Evolutionary conservation across 1,140 invertebrate genomes (phyloP).

Genomic region (Aradophagus sp.): DNA sequence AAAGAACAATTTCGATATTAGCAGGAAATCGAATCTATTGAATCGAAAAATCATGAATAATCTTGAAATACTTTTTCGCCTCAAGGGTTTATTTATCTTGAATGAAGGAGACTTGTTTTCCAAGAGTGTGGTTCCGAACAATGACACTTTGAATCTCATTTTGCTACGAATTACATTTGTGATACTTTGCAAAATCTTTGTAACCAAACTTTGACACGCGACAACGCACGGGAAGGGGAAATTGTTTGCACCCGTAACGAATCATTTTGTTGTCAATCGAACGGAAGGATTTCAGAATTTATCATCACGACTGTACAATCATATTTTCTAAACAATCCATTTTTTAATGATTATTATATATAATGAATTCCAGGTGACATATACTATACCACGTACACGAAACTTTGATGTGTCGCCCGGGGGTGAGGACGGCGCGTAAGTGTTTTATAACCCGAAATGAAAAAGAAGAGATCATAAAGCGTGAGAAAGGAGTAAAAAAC

Average conservation of each 20-base stretch:
- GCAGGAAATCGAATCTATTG: no score
- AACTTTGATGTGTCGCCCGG: no score
- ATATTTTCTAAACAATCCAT: constrained; percentile 37
- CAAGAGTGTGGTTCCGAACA: constrained; percentile 3
- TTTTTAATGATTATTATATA: constrained; percentile 35
- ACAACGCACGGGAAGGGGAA: constrained; percentile 15
- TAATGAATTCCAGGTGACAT: constrained; percentile 22
- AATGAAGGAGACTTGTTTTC: no score
- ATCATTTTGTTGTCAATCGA: constrained; percentile 19
- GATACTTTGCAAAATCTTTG: constrained; percentile 55
- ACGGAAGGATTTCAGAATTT: constrained; percentile 16
- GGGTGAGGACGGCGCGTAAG: no score
- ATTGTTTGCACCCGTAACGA: constrained; percentile 36
- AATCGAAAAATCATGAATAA: no score
- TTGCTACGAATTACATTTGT: constrained; percentile 56
- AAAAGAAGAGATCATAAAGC: no score
- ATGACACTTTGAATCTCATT: constrained; percentile 47
- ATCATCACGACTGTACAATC: constrained; percentile 53
- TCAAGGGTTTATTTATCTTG: no score
- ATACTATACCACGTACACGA: constrained; percentile 17
- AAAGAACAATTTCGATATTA: no score
- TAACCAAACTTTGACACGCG: constrained; percentile 34
- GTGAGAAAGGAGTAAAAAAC: no score
- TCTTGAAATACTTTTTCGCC: no score
- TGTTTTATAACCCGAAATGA: no score